Percentiles rank a stretch among this genome's conserved stretches.
Conservation (phyloP, 2,888 invertebrate species). For the Noctuana brunneofusca region DNA sequence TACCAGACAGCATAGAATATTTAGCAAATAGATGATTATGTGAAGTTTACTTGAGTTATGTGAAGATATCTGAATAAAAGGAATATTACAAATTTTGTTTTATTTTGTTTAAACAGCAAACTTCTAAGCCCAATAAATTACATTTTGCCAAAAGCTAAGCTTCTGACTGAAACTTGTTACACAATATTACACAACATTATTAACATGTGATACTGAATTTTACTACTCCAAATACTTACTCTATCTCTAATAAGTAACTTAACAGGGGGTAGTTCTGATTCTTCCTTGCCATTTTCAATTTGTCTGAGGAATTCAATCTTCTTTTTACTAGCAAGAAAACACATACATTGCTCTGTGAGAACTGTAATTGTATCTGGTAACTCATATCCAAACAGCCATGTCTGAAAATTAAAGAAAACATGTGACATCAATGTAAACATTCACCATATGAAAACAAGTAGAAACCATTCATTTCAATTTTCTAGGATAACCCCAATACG, state of each 20-base stretch:
- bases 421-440: conserved; percentile 12
- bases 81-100: no score
- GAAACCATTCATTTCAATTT: neutral
- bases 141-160: no score
- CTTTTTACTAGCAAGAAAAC: conserved; percentile 97
- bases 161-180: neutral
- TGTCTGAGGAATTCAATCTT: conserved; percentile 98
- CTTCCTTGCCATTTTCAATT: conserved; percentile 92
- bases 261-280: conserved; percentile 90
- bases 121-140: no score
- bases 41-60: no score
- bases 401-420: conserved; percentile 74
- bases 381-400: conserved; percentile 98
- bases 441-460: neutral
- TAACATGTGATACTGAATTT: neutral
- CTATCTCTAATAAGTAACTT: conserved; percentile 95
- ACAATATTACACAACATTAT: conserved; percentile 13
- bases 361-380: conserved; percentile 97
- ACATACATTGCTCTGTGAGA: conserved; percentile 91
- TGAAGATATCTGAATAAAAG: no score
- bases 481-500: conserved; percentile 3
- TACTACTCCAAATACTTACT: conserved; percentile 85
- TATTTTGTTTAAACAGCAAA: no score
- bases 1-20: no score
- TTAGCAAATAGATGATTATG: no score